Base-by-base conservation (phyloP, 2,113 vertebrate species). In the Dicrurus megarhynchus region DNA sequence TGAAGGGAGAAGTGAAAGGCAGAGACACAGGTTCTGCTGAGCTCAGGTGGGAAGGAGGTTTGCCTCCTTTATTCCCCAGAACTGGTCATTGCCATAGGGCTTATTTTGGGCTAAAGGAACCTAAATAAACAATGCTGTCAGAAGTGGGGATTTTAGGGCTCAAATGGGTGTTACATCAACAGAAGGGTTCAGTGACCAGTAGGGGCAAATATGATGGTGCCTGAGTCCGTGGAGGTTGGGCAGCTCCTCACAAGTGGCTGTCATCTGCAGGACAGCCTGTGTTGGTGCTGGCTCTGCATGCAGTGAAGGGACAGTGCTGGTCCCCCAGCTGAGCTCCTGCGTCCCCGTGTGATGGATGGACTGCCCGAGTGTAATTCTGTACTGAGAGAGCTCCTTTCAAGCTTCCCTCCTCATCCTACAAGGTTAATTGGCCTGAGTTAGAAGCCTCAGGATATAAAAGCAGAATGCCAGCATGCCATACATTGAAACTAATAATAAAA, bases 281-380 rank as follows among this genome's bases (percentile, higher is more conserved):
- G 42, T 1, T 52, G 59, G 46, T 32, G 41, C 37, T 68, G 70
- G 50, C 35, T 49, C 42, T 59, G 41, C 27, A 1, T 0, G 7
- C n/a, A 10, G 7, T 9, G 59, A 30, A 28, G 61, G 59, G 32
- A 37, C 44, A 41, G 37, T 0, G 0, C 27, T 35, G 28, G 7
- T n/a, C 11, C 27, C 35, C 20, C 32, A 23, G 26, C 60, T 78
- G 32, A 71, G 60, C 27, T 56, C 52, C 13, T 0, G 2, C 33
- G 18, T 47, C 47, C 47, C 42, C 0, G 0, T 16, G 37, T 0
- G 2, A 49, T 13, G 27, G 55, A 41, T 18, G 32, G 42, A 13
- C 42, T 84, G 52, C 18, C 49, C 0, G 2, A 37, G 41, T 32
- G 33, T 42, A 46, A 76, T 67, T 87, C 83, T 60, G 57, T 50